These are phyloP conservation scores for Grallaria varia DNA, from an alignment of 2,113 vertebrate species.

Conservation along the genomic window DNA sequence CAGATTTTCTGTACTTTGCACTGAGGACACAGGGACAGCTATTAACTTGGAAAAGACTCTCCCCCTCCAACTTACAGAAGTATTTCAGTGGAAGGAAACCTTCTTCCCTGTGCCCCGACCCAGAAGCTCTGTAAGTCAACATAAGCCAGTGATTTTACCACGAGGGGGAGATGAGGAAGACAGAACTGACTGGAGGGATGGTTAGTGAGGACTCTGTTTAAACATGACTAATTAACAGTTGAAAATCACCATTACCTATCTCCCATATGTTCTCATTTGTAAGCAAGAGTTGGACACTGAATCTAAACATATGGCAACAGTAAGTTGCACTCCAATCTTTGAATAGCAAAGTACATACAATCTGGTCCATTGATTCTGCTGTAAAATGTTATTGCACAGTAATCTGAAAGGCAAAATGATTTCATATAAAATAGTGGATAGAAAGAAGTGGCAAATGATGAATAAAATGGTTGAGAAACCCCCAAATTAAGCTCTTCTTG, in stretches of 20 bases:
- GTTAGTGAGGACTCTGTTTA: background rate
- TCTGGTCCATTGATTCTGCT: constrained; percentile 7
- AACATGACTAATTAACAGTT: constrained; percentile 16
- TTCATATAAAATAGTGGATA: background rate
- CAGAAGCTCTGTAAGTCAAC: background rate
- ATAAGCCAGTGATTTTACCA: background rate
- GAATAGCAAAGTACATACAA: constrained; percentile 15
- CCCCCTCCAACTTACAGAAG: background rate
- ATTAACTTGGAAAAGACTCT: background rate
- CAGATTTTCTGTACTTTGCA: background rate
- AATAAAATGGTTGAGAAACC: background rate
- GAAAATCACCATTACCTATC: constrained; percentile 49
- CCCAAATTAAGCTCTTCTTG: background rate
- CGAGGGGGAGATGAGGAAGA: background rate
- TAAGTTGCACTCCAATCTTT: background rate
- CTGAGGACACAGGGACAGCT: background rate
- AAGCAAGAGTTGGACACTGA: constrained; percentile 17
- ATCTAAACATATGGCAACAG: constrained; percentile 43
- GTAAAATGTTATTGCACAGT: background rate
- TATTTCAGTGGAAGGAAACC: background rate
- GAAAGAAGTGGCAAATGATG: background rate
- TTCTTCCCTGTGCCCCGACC: rapidly evolving
- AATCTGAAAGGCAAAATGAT: background rate
- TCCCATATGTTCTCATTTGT: constrained; percentile 37
- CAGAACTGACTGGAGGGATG: background rate